Evolutionary conservation across 2,797 vertebrate genomes (phyloP), one percentile per base, ranked within the genome.

Genomic region (Prionace glauca): DNA sequence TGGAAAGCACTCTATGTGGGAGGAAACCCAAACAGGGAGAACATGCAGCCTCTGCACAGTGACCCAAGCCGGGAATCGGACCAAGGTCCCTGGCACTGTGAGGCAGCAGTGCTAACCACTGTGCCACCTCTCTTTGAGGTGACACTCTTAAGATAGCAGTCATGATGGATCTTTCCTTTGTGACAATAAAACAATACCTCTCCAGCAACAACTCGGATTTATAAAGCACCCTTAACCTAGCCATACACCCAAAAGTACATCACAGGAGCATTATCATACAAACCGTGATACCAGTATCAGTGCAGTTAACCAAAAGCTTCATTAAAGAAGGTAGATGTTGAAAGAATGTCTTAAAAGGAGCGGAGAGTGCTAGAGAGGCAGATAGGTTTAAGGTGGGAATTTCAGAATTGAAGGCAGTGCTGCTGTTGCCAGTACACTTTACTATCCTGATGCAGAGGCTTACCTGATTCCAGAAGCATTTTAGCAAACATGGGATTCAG

Each of bases 401-500:
- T 87, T 26, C 86, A 12, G 26, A 45, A 10, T 20, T 91, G 32
- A 91, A 32, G 29, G 1, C 60, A 67, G 1, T n/a, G 20, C n/a
- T 26, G 8, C n/a, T n/a, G 22, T 11, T 67, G 65, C 72, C 29
- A 2, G 72, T 77, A 95, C 9, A 91, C 62, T 86, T 86, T 36
- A 50, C 16, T 71, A 56, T 41, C 2, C 71, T 20, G 41, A 69
- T 81, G 5, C 81, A 29, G 41, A 60, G 22, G 96, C 96, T 95
- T 96, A 98, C 98, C 99, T 0, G 99, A 99, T 96, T 99, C 99
- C 10, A 99, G 98, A 88, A 99, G 98, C 99, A 99, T 99, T 97
- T 99, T 99, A 93, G 99, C 99, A 97, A 99, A 99, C 99, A 99
- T 99, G 24, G 99, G 99, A 96, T 98, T 99, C 97, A 99, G 98